phyloP scores from a whole-genome alignment of 2,888 invertebrate genomes.

The Tachina grossa region DNA sequence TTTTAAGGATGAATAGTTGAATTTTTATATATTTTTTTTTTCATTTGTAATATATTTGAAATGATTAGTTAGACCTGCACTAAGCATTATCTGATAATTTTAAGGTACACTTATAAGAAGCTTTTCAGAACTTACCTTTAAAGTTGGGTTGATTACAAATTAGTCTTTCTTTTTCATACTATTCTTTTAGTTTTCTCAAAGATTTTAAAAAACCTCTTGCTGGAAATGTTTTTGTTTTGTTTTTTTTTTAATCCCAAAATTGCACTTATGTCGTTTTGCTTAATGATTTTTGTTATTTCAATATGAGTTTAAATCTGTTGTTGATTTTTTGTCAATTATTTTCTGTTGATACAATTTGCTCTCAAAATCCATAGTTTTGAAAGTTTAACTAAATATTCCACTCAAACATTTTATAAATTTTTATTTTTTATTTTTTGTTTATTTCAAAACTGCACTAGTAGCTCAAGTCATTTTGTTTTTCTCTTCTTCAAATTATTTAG shows the following conservation, averaged over 20 bases:
- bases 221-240: conserved; percentile 6
- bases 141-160: neutral
- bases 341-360: neutral
- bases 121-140: conserved; percentile 20
- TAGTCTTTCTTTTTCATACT: neutral
- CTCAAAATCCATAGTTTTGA: conserved; percentile 14
- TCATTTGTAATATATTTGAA: no score
- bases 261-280: conserved; percentile 26
- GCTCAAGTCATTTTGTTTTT: conserved; percentile 25
- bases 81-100: no score
- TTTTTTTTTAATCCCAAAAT: conserved; percentile 22
- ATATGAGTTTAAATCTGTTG: neutral
- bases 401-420: neutral
- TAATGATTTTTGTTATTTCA: neutral
- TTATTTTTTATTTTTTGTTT: neutral
- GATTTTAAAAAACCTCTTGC: neutral
- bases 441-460: conserved; percentile 15
- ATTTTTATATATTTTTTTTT: no score
- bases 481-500: neutral
- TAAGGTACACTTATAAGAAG: no score
- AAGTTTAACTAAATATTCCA: conserved; percentile 5
- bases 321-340: neutral
- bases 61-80: no score
- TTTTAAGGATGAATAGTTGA: no score
- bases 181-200: conserved; percentile 1